Conservation (phyloP, 1,140 invertebrate species). For the Musca domestica region DNA sequence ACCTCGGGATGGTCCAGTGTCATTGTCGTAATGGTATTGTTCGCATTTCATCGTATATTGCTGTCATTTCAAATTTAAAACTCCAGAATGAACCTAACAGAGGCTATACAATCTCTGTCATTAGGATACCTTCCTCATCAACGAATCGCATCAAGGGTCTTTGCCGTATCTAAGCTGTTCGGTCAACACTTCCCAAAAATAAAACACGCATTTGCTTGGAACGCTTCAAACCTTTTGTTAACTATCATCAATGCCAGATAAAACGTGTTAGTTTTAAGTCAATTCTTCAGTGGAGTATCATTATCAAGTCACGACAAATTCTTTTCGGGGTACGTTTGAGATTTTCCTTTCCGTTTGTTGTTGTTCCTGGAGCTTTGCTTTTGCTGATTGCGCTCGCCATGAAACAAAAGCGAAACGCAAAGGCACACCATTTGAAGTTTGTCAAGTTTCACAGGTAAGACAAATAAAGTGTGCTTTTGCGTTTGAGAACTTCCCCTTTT, state of each 20-base stretch:
- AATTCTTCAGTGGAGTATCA: constrained; percentile 15
- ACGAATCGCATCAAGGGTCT: no score
- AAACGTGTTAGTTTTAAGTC: constrained; percentile 20
- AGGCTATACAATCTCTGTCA: no score
- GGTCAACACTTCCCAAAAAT: constrained; percentile 9
- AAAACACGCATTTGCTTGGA: constrained; percentile 6
- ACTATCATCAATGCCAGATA: constrained; percentile 15
- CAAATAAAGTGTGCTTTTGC: constrained; percentile 10
- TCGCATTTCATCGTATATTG: no score
- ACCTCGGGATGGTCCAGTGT: no score
- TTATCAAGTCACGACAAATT: constrained; percentile 30
- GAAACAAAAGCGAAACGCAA: neutral
- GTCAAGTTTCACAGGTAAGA: constrained; percentile 8
- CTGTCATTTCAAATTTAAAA: no score
- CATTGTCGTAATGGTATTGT: no score
- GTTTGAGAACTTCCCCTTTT: constrained; percentile 11
- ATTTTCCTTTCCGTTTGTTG: no score
- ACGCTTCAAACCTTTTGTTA: neutral
- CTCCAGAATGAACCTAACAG: no score
- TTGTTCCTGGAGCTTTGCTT: neutral
- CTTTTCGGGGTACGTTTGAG: neutral
- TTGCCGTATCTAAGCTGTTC: neutral
- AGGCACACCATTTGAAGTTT: constrained; percentile 16
- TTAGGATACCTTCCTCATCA: no score
- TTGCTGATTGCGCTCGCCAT: neutral